Evolutionary conservation across 1,140 invertebrate species (phyloP).

Genomic region (Caenorhabditis inopinata): DNA sequence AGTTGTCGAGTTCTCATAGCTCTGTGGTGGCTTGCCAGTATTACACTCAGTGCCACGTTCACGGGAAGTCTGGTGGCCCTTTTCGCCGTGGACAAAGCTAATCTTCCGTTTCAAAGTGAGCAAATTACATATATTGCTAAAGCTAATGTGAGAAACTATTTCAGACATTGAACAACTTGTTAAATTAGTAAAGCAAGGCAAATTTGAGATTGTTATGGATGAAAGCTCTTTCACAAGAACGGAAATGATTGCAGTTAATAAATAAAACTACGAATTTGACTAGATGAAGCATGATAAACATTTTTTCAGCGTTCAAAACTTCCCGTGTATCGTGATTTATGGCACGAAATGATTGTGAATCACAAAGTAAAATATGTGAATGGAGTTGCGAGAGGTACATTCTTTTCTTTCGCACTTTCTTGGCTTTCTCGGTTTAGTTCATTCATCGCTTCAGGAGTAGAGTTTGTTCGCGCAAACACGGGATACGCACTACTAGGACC

Average conservation of each 20-base stretch:
- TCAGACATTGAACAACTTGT: constrained; percentile 47
- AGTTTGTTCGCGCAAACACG: constrained; percentile 16
- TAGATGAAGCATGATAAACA: too few relatives aligned
- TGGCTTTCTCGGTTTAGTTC: neutral
- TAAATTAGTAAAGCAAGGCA: constrained; percentile 39
- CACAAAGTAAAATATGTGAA: constrained; percentile 45
- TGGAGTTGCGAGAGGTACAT: constrained; percentile 36
- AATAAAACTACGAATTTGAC: neutral
- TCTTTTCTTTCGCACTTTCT: neutral
- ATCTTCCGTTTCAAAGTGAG: constrained; percentile 47
- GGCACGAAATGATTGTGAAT: constrained; percentile 51
- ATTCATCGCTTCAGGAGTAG: constrained; percentile 42
- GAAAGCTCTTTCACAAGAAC: constrained; percentile 47
- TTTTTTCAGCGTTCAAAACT: constrained; percentile 47
- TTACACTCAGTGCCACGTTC: constrained; percentile 52
- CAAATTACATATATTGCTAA: neutral
- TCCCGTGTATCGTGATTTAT: constrained; percentile 43
- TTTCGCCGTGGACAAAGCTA: constrained; percentile 50
- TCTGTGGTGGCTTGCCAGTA: constrained; percentile 50
- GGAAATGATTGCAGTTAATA: constrained; percentile 51
- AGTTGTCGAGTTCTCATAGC: constrained; percentile 48
- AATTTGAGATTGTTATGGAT: constrained; percentile 50
- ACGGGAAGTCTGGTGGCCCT: constrained; percentile 52
- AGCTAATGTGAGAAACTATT: neutral
- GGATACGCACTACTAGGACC: constrained; percentile 50